Percentiles rank a stretch among this genome's conserved stretches.
Conservation (phyloP, 2,113 vertebrate genomes). For the Brevimyrus niger region DNA sequence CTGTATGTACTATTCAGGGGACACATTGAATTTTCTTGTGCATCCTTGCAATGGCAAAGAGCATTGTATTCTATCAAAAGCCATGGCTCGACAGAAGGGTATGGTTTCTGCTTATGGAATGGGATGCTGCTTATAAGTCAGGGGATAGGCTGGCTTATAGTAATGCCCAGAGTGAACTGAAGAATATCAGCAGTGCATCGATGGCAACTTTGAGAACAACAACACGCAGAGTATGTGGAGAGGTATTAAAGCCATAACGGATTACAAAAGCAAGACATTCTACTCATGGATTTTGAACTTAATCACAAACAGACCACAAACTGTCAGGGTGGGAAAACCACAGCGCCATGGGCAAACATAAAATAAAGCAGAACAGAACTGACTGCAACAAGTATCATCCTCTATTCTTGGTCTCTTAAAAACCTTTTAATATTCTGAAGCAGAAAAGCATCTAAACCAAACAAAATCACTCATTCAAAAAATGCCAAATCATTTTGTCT, state of each 20-base stretch:
- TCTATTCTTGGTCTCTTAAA: too few species aligned
- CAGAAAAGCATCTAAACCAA: too few species aligned
- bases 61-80: neutral
- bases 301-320: neutral
- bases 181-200: neutral
- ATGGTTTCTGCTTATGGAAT: neutral
- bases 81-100: neutral
- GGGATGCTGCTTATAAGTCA: neutral
- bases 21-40: too few species aligned
- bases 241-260: neutral
- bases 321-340: neutral
- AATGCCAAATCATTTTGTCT: too few species aligned
- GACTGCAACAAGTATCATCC: too few species aligned
- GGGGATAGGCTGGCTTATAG: neutral
- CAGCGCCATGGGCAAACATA: too few species aligned
- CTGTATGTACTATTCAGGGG: too few species aligned
- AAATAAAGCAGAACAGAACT: too few species aligned
- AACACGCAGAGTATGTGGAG: neutral
- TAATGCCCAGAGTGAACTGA: neutral
- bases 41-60: too few species aligned
- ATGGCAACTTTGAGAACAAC: neutral
- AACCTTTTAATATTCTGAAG: too few species aligned
- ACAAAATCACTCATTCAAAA: too few species aligned
- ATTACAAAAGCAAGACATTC: neutral
- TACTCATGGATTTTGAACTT: neutral